Percentiles rank a stretch among this genome's conserved stretches.
These are phyloP conservation scores for Laspeyria flexula DNA, from an alignment of 2,888 invertebrate species.

Conservation along the genomic window DNA sequence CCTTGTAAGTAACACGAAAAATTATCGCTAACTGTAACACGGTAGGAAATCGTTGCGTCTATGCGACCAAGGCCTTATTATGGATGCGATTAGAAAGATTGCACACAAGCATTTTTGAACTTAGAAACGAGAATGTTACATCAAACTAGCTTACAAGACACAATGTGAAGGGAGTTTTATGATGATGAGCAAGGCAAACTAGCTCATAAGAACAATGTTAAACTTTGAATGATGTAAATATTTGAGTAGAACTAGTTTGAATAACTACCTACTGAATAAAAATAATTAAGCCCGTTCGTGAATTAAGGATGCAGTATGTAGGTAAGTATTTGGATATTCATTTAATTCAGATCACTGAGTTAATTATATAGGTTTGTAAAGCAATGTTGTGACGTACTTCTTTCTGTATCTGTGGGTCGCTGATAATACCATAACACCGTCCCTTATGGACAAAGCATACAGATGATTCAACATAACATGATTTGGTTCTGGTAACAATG, in stretches of 20 bases:
- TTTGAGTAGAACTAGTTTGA: no score
- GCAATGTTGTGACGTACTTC: conserved; percentile 99
- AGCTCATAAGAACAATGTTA: no score
- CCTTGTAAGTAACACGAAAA: neutral
- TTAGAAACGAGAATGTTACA: neutral
- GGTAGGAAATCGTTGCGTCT: neutral
- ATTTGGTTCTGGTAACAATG: conserved; percentile 99
- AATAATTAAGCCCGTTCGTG: neutral
- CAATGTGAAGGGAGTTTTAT: no score
- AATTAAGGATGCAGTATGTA: conserved; percentile 1
- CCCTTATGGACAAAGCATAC: conserved; percentile 99
- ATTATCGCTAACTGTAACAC: no score
- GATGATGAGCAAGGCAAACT: no score
- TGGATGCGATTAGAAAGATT: no score
- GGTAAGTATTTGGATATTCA: conserved; percentile 22
- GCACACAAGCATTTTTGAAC: no score
- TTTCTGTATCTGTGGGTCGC: conserved; percentile 99
- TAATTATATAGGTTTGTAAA: conserved; percentile 98
- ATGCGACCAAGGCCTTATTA: neutral
- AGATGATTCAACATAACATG: conserved; percentile 99
- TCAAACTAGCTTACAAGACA: neutral
- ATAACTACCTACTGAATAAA: no score
- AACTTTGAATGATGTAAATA: no score
- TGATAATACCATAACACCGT: conserved; percentile 99
- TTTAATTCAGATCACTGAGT: conserved; percentile 14